Conservation (phyloP, 2,113 vertebrate genomes). For the Trochalopteron elliotii region DNA sequence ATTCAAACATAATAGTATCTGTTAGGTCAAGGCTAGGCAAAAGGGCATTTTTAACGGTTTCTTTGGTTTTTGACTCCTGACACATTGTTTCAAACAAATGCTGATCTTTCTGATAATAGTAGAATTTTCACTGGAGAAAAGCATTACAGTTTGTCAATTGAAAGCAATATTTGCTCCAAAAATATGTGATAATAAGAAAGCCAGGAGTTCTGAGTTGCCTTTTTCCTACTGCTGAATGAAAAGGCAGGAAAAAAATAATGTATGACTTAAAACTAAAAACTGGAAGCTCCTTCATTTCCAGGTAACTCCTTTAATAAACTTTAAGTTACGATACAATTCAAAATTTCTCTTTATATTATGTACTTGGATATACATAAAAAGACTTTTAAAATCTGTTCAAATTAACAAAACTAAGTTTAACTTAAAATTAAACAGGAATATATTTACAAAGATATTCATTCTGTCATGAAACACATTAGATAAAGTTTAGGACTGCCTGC, state of each 20-base stretch:
- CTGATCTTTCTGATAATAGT: slow-evolving; percentile 30
- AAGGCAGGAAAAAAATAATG: not conserved
- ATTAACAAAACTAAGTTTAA: not conserved
- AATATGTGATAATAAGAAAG: not conserved
- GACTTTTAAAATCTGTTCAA: not conserved
- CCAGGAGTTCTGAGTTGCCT: not conserved
- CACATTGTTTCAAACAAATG: slow-evolving; percentile 23
- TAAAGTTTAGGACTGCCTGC: not conserved
- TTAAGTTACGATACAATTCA: not conserved
- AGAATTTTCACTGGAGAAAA: slow-evolving; percentile 27
- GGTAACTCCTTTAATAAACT: not conserved
- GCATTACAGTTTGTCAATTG: not conserved
- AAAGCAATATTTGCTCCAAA: not conserved
- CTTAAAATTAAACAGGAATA: not conserved
- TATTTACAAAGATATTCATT: not conserved
- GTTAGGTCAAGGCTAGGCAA: not conserved
- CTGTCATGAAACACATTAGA: not conserved
- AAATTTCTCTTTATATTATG: not conserved
- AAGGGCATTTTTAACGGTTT: not conserved
- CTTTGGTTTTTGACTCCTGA: slow-evolving; percentile 9
- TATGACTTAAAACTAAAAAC: not conserved
- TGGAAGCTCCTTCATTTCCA: not conserved
- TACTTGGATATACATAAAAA: not conserved
- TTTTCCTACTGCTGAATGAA: not conserved
- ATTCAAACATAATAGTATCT: slow-evolving; percentile 7